Evolutionary conservation across 1,140 invertebrate genomes (phyloP).

Genomic region (Meloidogyne exigua): DNA sequence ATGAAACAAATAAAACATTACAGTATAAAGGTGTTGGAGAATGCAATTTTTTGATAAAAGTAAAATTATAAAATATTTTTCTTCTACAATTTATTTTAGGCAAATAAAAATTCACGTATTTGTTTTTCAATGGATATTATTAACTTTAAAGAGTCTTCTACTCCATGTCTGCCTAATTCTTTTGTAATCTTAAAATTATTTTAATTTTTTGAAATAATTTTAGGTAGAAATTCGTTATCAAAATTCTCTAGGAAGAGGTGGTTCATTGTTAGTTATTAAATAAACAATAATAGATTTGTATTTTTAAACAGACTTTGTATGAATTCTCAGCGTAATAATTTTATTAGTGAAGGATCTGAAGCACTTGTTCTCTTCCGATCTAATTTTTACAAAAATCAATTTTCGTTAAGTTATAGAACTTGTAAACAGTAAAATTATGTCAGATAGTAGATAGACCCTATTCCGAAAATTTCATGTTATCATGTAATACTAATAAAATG

Average conservation of each 20-base stretch:
- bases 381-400: conserved; percentile 21
- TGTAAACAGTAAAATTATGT: conserved; percentile 11
- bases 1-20: conserved; percentile 16
- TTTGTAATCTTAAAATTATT: background rate
- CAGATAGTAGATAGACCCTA: too few relatives aligned
- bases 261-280: conserved; percentile 24
- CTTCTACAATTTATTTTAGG: background rate
- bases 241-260: conserved; percentile 35
- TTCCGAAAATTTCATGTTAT: too few relatives aligned
- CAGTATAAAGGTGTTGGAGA: background rate
- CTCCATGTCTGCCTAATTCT: background rate
- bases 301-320: conserved; percentile 1
- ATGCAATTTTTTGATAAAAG: conserved; percentile 36
- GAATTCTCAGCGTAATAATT: conserved; percentile 8
- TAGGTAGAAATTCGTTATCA: conserved; percentile 34
- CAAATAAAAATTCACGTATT: conserved; percentile 3
- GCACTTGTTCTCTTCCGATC: conserved; percentile 36
- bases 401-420: conserved; percentile 31
- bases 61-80: background rate
- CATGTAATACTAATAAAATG: too few relatives aligned
- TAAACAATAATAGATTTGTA: too few relatives aligned
- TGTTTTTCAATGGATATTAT: conserved; percentile 30
- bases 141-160: conserved; percentile 20
- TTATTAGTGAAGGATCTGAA: conserved; percentile 13
- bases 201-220: background rate